phyloP scores from a whole-genome alignment of 2,888 invertebrate genomes.

The Phytoseiulus persimilis region DNA sequence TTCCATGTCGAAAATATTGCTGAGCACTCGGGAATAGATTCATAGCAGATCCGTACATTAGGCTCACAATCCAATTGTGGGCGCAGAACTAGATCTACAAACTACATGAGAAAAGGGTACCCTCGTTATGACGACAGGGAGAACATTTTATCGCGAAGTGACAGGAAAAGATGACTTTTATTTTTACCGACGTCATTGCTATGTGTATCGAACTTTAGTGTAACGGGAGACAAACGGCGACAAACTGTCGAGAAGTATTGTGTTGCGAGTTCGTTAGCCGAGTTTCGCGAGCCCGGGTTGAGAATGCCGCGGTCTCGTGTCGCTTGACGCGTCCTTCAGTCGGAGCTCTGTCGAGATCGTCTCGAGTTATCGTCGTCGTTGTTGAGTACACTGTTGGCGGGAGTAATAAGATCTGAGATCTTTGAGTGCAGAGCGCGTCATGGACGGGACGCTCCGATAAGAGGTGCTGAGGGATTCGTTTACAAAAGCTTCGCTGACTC shows the following conservation, averaged over 20 bases:
- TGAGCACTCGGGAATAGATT: neutral
- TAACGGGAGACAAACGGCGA: neutral
- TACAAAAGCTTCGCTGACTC: neutral
- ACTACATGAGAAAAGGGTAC: neutral
- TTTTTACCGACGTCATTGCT: neutral
- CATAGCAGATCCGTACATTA: neutral
- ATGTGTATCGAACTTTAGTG: neutral
- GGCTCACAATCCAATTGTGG: neutral
- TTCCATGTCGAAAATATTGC: slow-evolving; percentile 5
- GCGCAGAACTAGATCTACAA: neutral
- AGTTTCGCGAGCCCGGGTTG: neutral
- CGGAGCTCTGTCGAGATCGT: neutral
- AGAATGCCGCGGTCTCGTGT: neutral
- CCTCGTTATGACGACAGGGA: neutral
- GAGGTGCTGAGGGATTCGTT: neutral
- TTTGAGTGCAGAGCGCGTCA: neutral
- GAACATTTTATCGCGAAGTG: neutral
- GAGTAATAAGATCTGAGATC: neutral
- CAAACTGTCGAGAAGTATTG: neutral
- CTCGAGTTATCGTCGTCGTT: neutral
- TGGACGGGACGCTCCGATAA: neutral
- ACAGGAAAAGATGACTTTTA: neutral
- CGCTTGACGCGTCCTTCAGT: neutral
- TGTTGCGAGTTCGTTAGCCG: neutral
- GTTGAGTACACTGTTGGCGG: neutral